These are phyloP conservation scores for Camptogramma bilineatum DNA, from an alignment of 2,888 invertebrate species.

Conservation along the genomic window DNA sequence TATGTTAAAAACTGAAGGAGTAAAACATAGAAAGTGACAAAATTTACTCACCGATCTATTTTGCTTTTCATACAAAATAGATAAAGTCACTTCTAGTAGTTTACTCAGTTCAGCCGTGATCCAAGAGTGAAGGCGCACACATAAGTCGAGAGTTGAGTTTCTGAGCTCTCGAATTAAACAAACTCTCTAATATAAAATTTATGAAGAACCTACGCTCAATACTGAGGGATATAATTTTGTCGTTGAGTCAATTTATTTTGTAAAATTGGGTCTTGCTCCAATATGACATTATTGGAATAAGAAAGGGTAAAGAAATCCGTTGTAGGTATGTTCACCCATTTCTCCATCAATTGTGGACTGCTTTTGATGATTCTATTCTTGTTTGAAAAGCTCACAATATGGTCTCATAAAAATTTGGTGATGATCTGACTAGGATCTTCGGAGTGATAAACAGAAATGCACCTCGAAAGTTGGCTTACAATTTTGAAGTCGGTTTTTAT, in stretches of 20 bases:
- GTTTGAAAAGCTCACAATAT: not conserved
- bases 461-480: too few relatives aligned
- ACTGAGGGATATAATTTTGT: conserved; percentile 56
- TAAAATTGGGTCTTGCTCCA: conserved; percentile 48
- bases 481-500: too few relatives aligned
- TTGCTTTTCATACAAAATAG: not conserved
- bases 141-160: conserved; percentile 29
- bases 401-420: too few relatives aligned
- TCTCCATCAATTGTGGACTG: too few relatives aligned
- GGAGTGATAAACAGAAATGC: too few relatives aligned
- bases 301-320: conserved; percentile 16
- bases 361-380: too few relatives aligned
- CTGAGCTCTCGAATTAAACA: conserved; percentile 52
- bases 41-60: too few relatives aligned
- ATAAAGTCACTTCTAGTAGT: conserved; percentile 20
- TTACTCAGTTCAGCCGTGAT: conserved; percentile 37
- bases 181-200: conserved; percentile 61
- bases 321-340: too few relatives aligned
- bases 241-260: conserved; percentile 54
- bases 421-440: too few relatives aligned
- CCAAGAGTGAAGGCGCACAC: conserved; percentile 43
- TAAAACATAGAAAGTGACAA: too few relatives aligned
- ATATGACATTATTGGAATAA: conserved; percentile 23
- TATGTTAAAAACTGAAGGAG: too few relatives aligned
- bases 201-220: conserved; percentile 48